Percentiles rank a stretch among this genome's conserved stretches.
Evolutionary conservation across 2,113 vertebrate genomes (phyloP).

Genomic region (Thunnus maccoyii): DNA sequence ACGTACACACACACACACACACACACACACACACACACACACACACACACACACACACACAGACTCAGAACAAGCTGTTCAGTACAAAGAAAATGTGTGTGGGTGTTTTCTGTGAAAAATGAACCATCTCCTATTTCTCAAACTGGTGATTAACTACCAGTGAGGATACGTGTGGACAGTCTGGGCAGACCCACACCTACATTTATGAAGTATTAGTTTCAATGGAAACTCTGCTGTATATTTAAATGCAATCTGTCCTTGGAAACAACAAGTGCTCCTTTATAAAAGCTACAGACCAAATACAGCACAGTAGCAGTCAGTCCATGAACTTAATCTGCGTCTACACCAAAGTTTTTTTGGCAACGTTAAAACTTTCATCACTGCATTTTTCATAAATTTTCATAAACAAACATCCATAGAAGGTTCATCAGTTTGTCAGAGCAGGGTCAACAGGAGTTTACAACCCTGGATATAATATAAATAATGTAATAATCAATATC

Average conservation of each 20-base stretch:
- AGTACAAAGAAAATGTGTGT: slow-evolving; percentile 50
- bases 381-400: background rate
- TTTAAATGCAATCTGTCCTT: background rate
- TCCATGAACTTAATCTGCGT: background rate
- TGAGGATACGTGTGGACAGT: slow-evolving; percentile 2
- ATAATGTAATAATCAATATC: background rate
- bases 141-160: slow-evolving; percentile 30
- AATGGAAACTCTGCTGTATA: background rate
- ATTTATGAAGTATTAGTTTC: background rate
- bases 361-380: background rate
- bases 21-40: too few species aligned
- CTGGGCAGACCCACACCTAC: slow-evolving; percentile 2
- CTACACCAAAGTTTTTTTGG: background rate
- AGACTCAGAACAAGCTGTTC: slow-evolving; percentile 45
- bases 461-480: background rate
- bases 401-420: background rate
- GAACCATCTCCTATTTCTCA: slow-evolving; percentile 46
- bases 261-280: background rate
- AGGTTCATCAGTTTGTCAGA: background rate
- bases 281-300: background rate
- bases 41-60: slow-evolving; percentile 4
- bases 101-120: slow-evolving; percentile 61
- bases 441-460: background rate
- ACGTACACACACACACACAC: too few species aligned
- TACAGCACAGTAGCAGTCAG: background rate